Conservation (phyloP, 2,113 vertebrate genomes). For the Indri indri region DNA sequence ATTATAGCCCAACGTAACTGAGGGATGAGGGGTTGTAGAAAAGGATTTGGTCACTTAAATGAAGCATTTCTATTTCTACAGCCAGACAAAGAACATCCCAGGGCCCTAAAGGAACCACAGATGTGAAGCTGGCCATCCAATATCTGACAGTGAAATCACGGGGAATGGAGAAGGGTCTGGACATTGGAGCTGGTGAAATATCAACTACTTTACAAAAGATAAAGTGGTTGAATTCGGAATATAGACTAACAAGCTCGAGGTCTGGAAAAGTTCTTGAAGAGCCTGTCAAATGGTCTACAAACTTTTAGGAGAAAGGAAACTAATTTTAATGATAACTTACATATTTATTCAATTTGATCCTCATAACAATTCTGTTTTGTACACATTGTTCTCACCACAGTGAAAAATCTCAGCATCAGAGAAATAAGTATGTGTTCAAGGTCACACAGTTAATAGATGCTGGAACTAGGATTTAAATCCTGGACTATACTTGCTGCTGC, state of each 20-base stretch:
- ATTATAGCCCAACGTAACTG: background rate
- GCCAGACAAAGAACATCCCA: background rate
- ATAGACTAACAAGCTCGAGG: background rate
- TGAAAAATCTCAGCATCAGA: background rate
- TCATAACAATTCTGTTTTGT: background rate
- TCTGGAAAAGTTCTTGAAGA: conserved; percentile 4
- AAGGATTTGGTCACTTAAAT: background rate
- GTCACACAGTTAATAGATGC: background rate
- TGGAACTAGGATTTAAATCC: background rate
- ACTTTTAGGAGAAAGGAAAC: background rate
- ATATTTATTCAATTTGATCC: background rate
- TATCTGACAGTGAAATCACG: background rate
- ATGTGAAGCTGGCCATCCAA: background rate
- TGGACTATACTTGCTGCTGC: background rate
- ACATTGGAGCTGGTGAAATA: background rate
- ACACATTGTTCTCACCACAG: background rate
- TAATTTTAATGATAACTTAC: background rate
- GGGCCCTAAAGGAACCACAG: background rate
- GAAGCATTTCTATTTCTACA: background rate
- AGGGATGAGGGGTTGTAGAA: background rate
- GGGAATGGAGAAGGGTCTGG: background rate
- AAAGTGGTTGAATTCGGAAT: background rate
- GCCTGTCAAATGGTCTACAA: background rate
- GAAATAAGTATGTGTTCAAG: background rate
- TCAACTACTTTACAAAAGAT: background rate